phyloP scores from a whole-genome alignment of 2,888 invertebrate species.

The Merodon equestris region DNA sequence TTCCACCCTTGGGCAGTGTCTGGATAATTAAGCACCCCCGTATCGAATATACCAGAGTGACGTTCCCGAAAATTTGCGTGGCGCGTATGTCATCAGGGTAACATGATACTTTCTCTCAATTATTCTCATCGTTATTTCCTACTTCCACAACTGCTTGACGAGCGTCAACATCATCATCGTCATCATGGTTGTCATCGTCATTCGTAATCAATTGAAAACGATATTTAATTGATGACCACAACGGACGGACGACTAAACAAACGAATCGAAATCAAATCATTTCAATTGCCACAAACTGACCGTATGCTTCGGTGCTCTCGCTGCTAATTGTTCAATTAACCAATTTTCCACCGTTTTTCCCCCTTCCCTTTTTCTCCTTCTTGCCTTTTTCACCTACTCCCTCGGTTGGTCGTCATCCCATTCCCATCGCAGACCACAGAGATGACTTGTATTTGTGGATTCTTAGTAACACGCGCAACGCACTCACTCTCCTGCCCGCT shows the following conservation, averaged over 20 bases:
- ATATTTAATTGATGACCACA: slow-evolving; percentile 67
- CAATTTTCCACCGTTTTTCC: slow-evolving; percentile 31
- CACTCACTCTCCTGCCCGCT: no score
- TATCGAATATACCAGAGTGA: slow-evolving; percentile 8
- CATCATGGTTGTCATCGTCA: slow-evolving; percentile 36
- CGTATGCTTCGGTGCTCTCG: slow-evolving; percentile 5
- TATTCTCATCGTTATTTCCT: slow-evolving; percentile 45
- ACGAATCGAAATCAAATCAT: slow-evolving; percentile 60
- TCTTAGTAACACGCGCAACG: no score
- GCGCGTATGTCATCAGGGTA: slow-evolving; percentile 30
- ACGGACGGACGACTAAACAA: slow-evolving; percentile 31
- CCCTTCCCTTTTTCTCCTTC: no score
- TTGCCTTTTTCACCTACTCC: no score
- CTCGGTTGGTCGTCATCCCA: no score
- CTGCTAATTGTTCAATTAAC: slow-evolving; percentile 64
- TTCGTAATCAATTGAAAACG: slow-evolving; percentile 60
- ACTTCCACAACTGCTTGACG: no score
- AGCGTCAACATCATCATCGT: slow-evolving; percentile 25
- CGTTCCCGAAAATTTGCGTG: slow-evolving; percentile 24
- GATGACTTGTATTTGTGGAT: no score
- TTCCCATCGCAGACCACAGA: no score
- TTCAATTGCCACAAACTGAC: slow-evolving; percentile 29
- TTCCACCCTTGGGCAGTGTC: not conserved
- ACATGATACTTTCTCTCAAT: slow-evolving; percentile 64
- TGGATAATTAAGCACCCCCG: no score